Base-by-base conservation (phyloP, 2,888 invertebrate genomes). In the Drosophila eohydei region DNA sequence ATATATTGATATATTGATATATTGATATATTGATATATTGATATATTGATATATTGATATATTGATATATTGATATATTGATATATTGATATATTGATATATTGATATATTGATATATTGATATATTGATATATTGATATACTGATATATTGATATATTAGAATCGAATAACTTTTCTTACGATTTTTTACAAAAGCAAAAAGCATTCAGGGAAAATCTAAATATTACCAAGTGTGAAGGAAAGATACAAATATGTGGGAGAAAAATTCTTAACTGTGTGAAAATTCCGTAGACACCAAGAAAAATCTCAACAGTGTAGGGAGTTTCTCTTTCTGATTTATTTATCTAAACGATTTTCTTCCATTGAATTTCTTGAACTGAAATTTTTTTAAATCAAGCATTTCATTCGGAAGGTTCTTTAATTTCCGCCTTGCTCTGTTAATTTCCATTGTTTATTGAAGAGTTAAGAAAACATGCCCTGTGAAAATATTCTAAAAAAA, bases 371-470 rank as follows among this genome's bases (percentile, higher is more conserved):
- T 34, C 34, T 21, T 51, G 4, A 12, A 12, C 50, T 50, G 50
- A n/a, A 50, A 6, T 26, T 30, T 50, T 50, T 32, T 32, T 11
- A 30, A 21, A 14, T 21, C 51, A 34, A 34, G 36, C 51, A 21
- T 51, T 51, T 51, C 51, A 36, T n/a, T 26, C 40, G n/a, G 9
- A 40, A 40, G n/a, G 40, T 28, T 40, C 40, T 12, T 40, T 16
- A 40, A 40, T 54, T 54, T 54, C 54, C 28, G 54, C 14, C n/a
- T n/a, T 8, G 54, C 54, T 54, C 40, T 14, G 54, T 16, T 54
- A 40, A 40, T 54, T 54, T 54, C 21, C 38, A 54, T 11, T 66
- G 48, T 63, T 63, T 61, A 32, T 41, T n/a, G 32, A 12, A 34
- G 26, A n/a, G 16, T 1, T 21, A 38, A 46, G 44, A 44, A 30